phyloP scores from a whole-genome alignment of 2,888 invertebrate genomes.

The Noctua fimbriata region DNA sequence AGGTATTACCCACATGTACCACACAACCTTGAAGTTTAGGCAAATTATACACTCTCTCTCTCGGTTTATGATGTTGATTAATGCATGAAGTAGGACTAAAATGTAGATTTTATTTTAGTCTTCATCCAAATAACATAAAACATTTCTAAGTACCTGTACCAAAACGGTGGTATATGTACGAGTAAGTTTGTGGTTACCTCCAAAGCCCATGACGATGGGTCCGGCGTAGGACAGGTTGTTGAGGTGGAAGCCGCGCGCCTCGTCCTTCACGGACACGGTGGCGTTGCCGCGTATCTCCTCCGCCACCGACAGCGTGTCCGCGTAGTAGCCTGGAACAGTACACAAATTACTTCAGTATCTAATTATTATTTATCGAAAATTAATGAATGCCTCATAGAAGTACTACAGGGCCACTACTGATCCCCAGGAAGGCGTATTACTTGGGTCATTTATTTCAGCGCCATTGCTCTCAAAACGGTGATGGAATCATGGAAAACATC shows the following conservation, averaged over 20 bases:
- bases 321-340: slow-evolving; percentile 93
- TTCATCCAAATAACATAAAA: neutral
- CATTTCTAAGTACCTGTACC: neutral
- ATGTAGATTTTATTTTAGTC: neutral
- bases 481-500: neutral
- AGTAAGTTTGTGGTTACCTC: slow-evolving; percentile 90
- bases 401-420: neutral
- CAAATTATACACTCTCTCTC: neutral
- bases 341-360: neutral
- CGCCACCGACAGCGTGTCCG: slow-evolving; percentile 94
- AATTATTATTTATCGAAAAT: neutral
- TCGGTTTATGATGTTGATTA: neutral
- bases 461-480: neutral
- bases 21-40: neutral
- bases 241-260: slow-evolving; percentile 95
- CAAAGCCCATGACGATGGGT: slow-evolving; percentile 99
- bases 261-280: slow-evolving; percentile 94
- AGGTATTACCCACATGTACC: neutral
- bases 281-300: slow-evolving; percentile 95
- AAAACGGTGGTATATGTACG: neutral
- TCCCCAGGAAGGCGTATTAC: too few relatives aligned
- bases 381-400: neutral
- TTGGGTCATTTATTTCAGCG: neutral
- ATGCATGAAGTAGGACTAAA: neutral
- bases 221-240: slow-evolving; percentile 98